These are phyloP conservation scores for Hydra vulgaris DNA, from an alignment of 30 jellyfish, hydroid and myxozoan genomes.

Conservation along the genomic window DNA sequence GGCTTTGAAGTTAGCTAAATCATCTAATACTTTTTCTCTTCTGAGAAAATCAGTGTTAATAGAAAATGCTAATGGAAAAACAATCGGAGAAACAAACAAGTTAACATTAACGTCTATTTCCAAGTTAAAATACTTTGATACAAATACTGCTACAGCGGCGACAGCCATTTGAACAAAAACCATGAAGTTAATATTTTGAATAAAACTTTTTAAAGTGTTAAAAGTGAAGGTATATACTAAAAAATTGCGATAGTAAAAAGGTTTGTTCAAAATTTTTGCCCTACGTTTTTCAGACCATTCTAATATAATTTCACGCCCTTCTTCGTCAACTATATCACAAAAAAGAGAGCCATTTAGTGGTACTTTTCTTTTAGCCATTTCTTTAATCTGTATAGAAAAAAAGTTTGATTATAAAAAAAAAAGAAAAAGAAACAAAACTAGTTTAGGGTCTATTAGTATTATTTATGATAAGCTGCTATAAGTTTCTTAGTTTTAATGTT, in stretches of 20 bases:
- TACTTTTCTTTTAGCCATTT: no score
- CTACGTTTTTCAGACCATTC: slow-evolving; percentile 75
- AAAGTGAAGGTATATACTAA: slow-evolving; percentile 12
- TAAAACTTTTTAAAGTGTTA: slow-evolving; percentile 47
- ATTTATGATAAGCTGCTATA: no score
- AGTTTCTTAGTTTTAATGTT: no score
- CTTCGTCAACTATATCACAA: slow-evolving; percentile 55
- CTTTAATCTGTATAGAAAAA: no score
- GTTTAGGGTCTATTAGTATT: no score
- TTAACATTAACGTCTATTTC: slow-evolving; percentile 73
- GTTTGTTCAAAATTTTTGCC: slow-evolving; percentile 36
- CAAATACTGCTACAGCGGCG: slow-evolving; percentile 53
- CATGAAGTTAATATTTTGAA: slow-evolving; percentile 68
- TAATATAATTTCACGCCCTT: slow-evolving; percentile 81
- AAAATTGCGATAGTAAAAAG: slow-evolving; percentile 8
- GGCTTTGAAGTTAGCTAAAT: slow-evolving; percentile 85
- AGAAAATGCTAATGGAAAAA: no score
- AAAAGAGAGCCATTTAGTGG: no score
- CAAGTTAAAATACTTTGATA: slow-evolving; percentile 9
- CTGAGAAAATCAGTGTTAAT: slow-evolving; percentile 98
- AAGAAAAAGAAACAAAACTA: no score
- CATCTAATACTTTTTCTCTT: slow-evolving; percentile 92
- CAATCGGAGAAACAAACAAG: slow-evolving; percentile 90
- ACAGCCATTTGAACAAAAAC: slow-evolving; percentile 80
- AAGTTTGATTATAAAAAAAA: no score